phyloP scores from a whole-genome alignment of 2,113 vertebrate species.

The Ascaphus truei region DNA sequence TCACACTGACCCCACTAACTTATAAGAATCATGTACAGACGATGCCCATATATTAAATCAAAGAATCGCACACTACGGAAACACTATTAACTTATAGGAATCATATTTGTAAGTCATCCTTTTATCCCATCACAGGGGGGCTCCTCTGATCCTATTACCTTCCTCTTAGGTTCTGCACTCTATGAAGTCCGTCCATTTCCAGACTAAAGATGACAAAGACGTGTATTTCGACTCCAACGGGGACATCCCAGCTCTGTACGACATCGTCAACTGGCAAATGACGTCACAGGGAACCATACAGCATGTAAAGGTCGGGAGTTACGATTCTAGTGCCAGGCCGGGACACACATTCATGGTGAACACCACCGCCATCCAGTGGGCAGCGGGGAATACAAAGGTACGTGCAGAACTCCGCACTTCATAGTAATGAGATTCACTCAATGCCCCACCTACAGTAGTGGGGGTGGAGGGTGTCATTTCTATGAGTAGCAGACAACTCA shows the following conservation, averaged over 20 bases:
- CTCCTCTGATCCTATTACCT: background rate
- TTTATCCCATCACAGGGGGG: no score
- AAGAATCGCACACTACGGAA: no score
- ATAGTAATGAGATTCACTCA: no score
- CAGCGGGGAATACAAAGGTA: background rate
- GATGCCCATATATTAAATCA: no score
- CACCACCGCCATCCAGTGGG: conserved; percentile 6
- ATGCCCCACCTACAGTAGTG: no score
- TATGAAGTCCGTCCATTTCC: background rate
- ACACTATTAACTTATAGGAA: no score
- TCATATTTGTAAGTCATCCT: no score
- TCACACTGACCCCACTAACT: no score
- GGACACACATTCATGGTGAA: conserved; percentile 4
- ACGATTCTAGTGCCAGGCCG: background rate
- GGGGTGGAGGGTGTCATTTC: no score
- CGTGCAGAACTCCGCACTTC: no score
- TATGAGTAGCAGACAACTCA: no score
- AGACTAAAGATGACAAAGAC: background rate
- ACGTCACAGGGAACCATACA: background rate
- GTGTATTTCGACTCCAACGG: conserved; percentile 16
- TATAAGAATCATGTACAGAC: no score
- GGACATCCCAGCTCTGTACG: conserved; percentile 19
- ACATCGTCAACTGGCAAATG: conserved; percentile 25
- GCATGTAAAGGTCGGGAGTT: conserved; percentile 2
- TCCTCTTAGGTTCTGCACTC: background rate